Conservation (phyloP, 2,797 vertebrate species). For the Cheirogaleus major region DNA sequence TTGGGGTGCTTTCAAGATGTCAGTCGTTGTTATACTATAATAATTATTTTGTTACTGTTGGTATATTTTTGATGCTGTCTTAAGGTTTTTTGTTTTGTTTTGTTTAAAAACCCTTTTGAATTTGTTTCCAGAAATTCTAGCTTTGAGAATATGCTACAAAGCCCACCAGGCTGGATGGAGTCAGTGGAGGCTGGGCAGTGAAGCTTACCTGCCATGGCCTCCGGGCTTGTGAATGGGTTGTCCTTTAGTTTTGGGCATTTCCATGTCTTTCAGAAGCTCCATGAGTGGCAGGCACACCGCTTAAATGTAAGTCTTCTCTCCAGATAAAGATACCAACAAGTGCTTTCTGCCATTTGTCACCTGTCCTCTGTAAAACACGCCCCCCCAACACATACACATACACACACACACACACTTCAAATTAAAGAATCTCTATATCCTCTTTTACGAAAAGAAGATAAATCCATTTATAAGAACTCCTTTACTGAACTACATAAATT, state of each 20-base stretch:
- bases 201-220: neutral
- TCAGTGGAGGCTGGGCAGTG: neutral
- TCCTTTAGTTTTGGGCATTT: neutral
- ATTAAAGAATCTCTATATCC: neutral
- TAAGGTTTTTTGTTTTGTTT: neutral
- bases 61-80: neutral
- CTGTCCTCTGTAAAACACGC: neutral
- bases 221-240: accelerated
- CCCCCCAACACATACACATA: accelerated
- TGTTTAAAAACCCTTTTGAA: neutral
- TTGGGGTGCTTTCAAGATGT: neutral
- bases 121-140: neutral
- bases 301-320: neutral
- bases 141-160: neutral
- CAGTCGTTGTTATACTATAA: neutral
- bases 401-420: neutral
- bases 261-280: no score
- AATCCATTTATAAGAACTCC: neutral
- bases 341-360: neutral
- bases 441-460: neutral
- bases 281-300: neutral
- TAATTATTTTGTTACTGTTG: neutral
- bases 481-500: neutral
- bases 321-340: neutral
- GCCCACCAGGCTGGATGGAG: neutral